Evolutionary conservation across 2,888 invertebrate species (phyloP).

Genomic region (Eilema sororculum): DNA sequence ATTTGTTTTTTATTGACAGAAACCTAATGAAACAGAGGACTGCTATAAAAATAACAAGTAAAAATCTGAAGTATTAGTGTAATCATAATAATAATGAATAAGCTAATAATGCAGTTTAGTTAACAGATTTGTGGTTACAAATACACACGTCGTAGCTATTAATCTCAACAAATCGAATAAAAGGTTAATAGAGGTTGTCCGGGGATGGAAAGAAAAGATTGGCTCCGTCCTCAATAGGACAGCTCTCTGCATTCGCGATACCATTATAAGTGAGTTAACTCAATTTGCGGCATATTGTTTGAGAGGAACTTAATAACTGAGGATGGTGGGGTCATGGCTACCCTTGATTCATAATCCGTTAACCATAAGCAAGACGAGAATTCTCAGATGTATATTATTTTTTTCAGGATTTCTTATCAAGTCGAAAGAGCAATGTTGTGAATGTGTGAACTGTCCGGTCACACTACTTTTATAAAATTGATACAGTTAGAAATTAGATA

Average conservation of each 20-base stretch:
- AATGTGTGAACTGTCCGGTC: not conserved
- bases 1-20: too few relatives aligned
- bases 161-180: conserved; percentile 82
- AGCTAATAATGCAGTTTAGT: too few relatives aligned
- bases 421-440: not conserved
- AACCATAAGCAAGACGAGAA: conserved; percentile 7
- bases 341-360: conserved; percentile 59
- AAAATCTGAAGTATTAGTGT: too few relatives aligned
- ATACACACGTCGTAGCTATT: conserved; percentile 74
- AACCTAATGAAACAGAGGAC: too few relatives aligned
- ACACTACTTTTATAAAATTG: not conserved
- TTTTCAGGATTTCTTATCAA: not conserved
- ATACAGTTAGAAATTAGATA: not conserved
- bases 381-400: not conserved
- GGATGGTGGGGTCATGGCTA: conserved; percentile 78
- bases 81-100: too few relatives aligned
- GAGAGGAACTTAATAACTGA: conserved; percentile 85
- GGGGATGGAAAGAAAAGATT: conserved; percentile 74
- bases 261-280: conserved; percentile 86
- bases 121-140: conserved; percentile 33
- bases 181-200: conserved; percentile 72
- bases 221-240: conserved; percentile 75
- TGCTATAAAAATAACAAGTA: too few relatives aligned
- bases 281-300: conserved; percentile 87
- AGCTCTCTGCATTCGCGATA: conserved; percentile 79